Percentiles rank a stretch among this genome's conserved stretches.
Conservation (phyloP, 1,140 invertebrate genomes). For the Diabrotica virgifera region DNA sequence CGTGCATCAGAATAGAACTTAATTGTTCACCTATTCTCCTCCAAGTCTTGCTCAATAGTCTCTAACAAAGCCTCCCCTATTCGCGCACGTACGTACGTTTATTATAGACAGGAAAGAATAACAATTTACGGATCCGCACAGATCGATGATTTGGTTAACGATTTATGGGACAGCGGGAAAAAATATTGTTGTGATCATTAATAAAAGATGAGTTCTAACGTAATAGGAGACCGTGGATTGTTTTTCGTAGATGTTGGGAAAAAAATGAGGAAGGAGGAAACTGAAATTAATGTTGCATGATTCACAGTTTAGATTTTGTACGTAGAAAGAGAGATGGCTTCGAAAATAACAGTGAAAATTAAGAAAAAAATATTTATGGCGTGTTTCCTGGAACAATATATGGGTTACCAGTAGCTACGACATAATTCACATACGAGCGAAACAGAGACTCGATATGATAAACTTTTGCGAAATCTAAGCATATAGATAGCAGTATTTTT, state of each 20-base stretch:
- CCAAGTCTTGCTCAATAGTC: conserved; percentile 19
- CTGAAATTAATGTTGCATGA: conserved; percentile 2
- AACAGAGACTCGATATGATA: no score
- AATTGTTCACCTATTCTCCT: conserved; percentile 24
- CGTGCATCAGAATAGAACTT: conserved; percentile 20
- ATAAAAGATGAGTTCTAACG: conserved; percentile 12
- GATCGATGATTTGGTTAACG: conserved; percentile 21
- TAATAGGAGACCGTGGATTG: neutral
- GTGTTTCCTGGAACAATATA: neutral
- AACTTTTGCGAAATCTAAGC: no score
- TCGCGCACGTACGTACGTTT: conserved; percentile 4
- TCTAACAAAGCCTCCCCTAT: conserved; percentile 14
- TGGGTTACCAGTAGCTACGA: neutral
- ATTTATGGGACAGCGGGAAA: conserved; percentile 15
- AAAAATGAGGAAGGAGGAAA: conserved; percentile 2
- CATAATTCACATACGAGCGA: no score
- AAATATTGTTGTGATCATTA: conserved; percentile 10
- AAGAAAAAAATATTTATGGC: conserved; percentile 1
- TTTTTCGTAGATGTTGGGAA: neutral
- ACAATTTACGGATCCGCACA: conserved; percentile 23
- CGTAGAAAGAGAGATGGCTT: neutral
- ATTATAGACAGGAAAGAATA: conserved; percentile 22
- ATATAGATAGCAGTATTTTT: no score
- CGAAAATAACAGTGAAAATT: neutral
- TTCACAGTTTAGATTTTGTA: conserved; percentile 1